phyloP scores from a whole-genome alignment of 2,797 vertebrate genomes.

The Ptychobarbus kaznakovi region DNA sequence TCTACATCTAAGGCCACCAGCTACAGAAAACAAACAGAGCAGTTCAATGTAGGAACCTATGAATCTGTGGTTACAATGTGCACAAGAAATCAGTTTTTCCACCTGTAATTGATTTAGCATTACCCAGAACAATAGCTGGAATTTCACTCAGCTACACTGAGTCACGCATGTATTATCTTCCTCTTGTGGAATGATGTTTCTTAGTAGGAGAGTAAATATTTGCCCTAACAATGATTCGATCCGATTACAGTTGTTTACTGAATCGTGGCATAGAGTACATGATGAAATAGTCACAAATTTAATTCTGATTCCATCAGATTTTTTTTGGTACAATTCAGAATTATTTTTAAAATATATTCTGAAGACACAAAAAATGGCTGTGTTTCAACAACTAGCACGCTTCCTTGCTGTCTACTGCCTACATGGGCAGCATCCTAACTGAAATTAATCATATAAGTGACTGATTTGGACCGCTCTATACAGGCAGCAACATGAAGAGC shows the following conservation, averaged over 20 bases:
- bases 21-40: conserved; percentile 69
- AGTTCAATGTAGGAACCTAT: conserved; percentile 23
- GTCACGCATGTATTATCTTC: conserved; percentile 37
- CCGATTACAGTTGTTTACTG: conserved; percentile 28
- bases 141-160: conserved; percentile 31
- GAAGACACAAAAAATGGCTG: neutral
- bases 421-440: neutral
- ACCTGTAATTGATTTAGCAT: conserved; percentile 24
- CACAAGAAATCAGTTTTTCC: neutral
- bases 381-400: neutral
- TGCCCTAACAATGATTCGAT: conserved; percentile 35
- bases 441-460: neutral
- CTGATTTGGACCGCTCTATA: neutral
- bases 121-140: conserved; percentile 34
- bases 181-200: conserved; percentile 40
- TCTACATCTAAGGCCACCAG: conserved; percentile 94
- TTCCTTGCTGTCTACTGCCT: neutral
- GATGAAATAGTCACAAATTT: neutral
- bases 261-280: conserved; percentile 18
- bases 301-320: neutral
- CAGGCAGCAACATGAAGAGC: neutral
- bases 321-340: neutral
- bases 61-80: conserved; percentile 18
- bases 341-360: neutral
- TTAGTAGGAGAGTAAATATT: conserved; percentile 40